Conservation (phyloP, 1,140 invertebrate species). For the Sitophilus oryzae region DNA sequence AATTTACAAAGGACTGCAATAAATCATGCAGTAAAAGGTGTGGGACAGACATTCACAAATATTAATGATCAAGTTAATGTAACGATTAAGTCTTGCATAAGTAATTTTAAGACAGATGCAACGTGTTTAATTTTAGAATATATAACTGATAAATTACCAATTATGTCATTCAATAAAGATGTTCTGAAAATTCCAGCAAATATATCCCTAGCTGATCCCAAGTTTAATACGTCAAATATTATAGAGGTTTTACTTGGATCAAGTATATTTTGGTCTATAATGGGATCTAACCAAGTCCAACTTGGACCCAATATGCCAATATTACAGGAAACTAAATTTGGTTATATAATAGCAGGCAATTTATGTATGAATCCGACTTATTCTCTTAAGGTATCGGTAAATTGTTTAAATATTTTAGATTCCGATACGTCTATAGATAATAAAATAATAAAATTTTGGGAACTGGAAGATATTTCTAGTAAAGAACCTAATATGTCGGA, state of each 20-base stretch:
- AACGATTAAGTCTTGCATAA: too few species aligned
- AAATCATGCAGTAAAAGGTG: too few species aligned
- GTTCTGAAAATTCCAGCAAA: background rate
- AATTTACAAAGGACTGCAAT: too few species aligned
- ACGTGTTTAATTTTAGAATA: too few species aligned
- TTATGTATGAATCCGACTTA: background rate
- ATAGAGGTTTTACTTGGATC: conserved; percentile 1
- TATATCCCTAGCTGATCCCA: background rate
- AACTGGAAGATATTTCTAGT: background rate
- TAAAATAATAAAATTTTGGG: conserved; percentile 7
- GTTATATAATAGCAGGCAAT: conserved; percentile 7
- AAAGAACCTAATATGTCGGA: conserved; percentile 11
- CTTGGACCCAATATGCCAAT: background rate
- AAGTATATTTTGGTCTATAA: background rate
- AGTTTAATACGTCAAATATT: background rate
- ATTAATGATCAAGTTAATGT: too few species aligned
- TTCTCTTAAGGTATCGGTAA: too few species aligned
- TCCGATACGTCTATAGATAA: background rate
- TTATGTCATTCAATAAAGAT: conserved; percentile 1
- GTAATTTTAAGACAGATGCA: too few species aligned
- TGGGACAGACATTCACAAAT: too few species aligned
- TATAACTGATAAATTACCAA: conserved; percentile 2
- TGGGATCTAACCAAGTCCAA: background rate
- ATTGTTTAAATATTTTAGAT: conserved; percentile 1
- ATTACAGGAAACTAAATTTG: background rate